Conservation (phyloP, 2,113 vertebrate genomes). For the Gnathonemus echidnorhynchus region DNA sequence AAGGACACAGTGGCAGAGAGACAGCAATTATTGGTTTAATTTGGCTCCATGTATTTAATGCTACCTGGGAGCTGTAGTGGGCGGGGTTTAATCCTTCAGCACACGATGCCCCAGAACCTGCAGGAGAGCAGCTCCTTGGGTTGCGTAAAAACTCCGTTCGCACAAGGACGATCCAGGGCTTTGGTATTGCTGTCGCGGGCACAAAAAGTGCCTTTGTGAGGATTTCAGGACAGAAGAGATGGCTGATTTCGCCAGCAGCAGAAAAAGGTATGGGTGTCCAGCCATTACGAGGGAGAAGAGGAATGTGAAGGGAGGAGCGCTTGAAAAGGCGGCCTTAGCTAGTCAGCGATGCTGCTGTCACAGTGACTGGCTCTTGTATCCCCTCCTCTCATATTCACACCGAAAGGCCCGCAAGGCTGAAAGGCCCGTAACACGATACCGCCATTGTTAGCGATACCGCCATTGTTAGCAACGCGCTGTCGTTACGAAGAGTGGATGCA, state of each 20-base stretch:
- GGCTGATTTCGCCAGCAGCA: background rate
- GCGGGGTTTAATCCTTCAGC: background rate
- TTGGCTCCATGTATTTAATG: background rate
- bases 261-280: background rate
- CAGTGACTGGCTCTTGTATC: background rate
- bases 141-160: background rate
- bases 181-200: background rate
- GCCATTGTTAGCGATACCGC: background rate
- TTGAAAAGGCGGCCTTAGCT: background rate
- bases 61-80: background rate
- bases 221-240: background rate
- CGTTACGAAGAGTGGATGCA: too few species aligned
- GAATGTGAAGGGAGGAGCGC: background rate
- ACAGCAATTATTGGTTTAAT: background rate
- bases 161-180: background rate
- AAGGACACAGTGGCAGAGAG: background rate
- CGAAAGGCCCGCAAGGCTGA: background rate
- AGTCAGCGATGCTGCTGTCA: background rate
- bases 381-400: background rate
- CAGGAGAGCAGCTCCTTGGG: background rate
- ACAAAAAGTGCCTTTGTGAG: constrained; percentile 22
- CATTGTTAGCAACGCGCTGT: background rate
- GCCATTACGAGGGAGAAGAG: background rate
- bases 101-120: background rate
- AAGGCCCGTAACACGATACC: background rate